These are phyloP conservation scores for Petaurus breviceps DNA, from an alignment of 2,113 vertebrate genomes.

Conservation along the genomic window DNA sequence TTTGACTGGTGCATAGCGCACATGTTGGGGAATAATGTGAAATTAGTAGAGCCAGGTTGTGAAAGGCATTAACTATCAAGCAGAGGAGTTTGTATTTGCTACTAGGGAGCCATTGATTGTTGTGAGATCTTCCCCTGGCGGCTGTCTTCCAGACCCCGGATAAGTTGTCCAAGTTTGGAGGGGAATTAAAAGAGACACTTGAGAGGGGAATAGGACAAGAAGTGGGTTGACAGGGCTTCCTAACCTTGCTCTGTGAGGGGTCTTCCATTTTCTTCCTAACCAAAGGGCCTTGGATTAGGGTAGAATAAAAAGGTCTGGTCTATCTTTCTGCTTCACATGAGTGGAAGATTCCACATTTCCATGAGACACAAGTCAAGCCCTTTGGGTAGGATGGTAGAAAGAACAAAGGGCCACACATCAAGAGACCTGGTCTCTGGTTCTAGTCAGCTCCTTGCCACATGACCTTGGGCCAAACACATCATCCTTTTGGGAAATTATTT, in stretches of 20 bases:
- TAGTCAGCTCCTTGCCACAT: not conserved
- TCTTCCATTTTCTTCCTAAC: not conserved
- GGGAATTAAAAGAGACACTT: not conserved
- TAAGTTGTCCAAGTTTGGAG: not conserved
- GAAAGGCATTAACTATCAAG: not conserved
- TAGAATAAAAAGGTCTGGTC: not conserved
- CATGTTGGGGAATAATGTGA: not conserved
- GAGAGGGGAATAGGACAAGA: not conserved
- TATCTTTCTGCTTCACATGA: not conserved
- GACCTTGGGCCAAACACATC: not conserved
- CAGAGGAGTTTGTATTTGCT: not conserved
- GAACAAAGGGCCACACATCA: not conserved
- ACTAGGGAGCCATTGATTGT: not conserved
- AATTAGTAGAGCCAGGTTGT: not conserved
- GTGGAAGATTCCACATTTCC: slow-evolving; percentile 7
- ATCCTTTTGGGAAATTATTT: not conserved
- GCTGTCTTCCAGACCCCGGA: not conserved
- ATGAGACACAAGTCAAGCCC: not conserved
- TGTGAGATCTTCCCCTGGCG: not conserved
- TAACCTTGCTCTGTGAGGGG: not conserved
- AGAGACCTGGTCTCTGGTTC: not conserved
- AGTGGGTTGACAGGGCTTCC: not conserved
- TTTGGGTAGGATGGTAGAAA: not conserved
- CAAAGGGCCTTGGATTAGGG: not conserved
- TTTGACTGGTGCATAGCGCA: not conserved